Percentiles rank a stretch among this genome's conserved stretches.
These are phyloP conservation scores for Neofelis nebulosa DNA, from an alignment of 2,113 vertebrate genomes.

Conservation along the genomic window DNA sequence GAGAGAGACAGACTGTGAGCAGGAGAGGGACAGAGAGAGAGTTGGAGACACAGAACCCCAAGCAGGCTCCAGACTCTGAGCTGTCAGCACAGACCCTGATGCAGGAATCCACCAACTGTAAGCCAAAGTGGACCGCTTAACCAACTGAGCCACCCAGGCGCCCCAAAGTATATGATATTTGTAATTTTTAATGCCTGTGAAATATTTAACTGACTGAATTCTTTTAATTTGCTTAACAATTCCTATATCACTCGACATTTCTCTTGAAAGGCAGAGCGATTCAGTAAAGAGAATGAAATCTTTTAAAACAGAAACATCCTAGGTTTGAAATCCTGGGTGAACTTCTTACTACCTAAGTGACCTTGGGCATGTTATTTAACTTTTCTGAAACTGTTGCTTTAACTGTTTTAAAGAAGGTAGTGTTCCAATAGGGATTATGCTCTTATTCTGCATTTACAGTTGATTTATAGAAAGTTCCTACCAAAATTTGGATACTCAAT, in stretches of 20 bases:
- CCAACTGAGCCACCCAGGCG: too few relatives aligned
- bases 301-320: not conserved
- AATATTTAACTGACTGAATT: constrained; percentile 29
- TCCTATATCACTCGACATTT: not conserved
- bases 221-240: constrained; percentile 11
- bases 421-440: not conserved
- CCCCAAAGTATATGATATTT: not conserved
- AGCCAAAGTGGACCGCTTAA: too few relatives aligned
- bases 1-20: too few relatives aligned
- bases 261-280: not conserved
- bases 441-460: constrained; percentile 13
- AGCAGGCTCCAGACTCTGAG: too few relatives aligned
- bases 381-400: not conserved
- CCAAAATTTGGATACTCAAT: not conserved
- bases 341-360: not conserved
- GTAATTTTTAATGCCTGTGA: not conserved
- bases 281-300: not conserved
- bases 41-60: too few relatives aligned
- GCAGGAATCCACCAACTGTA: too few relatives aligned
- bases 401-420: not conserved
- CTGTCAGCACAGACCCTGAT: too few relatives aligned
- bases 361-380: not conserved
- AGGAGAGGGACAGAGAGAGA: too few relatives aligned
- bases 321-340: not conserved
- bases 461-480: not conserved